Percentiles rank a stretch among this genome's conserved stretches.
Conservation (phyloP, 2,888 invertebrate genomes). For the Epirrhoe tristata region DNA sequence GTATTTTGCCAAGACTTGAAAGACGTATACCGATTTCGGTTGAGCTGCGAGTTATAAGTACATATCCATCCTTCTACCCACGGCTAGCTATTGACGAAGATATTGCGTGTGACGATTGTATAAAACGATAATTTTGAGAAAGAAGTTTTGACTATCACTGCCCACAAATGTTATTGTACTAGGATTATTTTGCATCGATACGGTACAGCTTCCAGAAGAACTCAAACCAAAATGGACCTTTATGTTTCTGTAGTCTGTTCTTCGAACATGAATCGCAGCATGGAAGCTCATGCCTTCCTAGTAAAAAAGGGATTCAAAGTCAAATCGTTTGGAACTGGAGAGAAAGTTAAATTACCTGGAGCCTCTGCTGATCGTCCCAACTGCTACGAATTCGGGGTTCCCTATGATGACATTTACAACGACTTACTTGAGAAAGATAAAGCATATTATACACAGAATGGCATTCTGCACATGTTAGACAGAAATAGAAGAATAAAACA, state of each 20-base stretch:
- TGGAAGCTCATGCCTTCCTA: conserved; percentile 99
- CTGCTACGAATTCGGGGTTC: conserved; percentile 97
- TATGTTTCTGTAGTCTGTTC: conserved; percentile 98
- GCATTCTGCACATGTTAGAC: conserved; percentile 98
- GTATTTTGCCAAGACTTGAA: too few species aligned
- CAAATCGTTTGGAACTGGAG: conserved; percentile 96
- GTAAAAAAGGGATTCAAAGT: conserved; percentile 99
- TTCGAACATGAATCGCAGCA: conserved; percentile 99
- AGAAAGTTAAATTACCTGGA: conserved; percentile 98
- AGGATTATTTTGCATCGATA: background rate
- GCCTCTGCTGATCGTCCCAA: conserved; percentile 97
- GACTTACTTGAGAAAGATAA: conserved; percentile 96
- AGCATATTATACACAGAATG: conserved; percentile 98
- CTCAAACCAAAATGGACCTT: conserved; percentile 67
- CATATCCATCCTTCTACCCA: too few species aligned
- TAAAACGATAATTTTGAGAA: background rate
- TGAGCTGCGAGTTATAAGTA: too few species aligned
- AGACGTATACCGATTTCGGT: too few species aligned
- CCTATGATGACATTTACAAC: conserved; percentile 98
- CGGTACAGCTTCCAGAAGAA: background rate
- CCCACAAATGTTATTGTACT: background rate
- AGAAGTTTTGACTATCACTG: background rate
- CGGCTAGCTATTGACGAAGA: background rate
- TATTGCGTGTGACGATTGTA: background rate
- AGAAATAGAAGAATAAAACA: conserved; percentile 98